These are phyloP conservation scores for Brotula barbata DNA, from an alignment of 2,797 vertebrate genomes.

Conservation along the genomic window DNA sequence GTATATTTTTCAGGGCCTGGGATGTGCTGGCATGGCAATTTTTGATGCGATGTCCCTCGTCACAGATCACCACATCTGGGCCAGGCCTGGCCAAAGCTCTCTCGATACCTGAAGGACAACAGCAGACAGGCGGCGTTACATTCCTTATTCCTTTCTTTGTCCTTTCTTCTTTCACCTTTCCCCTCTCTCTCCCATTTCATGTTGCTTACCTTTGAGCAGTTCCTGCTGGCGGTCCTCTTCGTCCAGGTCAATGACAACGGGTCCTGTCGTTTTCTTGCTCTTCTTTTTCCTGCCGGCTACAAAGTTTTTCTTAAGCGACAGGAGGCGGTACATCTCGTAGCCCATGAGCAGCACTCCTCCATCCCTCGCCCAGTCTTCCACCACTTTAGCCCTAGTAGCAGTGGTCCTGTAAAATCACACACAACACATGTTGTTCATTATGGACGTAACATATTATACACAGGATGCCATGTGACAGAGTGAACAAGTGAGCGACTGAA, in stretches of 20 bases:
- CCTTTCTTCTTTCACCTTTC: background rate
- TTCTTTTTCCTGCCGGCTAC: slow-evolving; percentile 92
- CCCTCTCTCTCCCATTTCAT: too few species aligned
- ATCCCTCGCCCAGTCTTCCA: slow-evolving; percentile 88
- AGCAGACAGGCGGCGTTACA: too few species aligned
- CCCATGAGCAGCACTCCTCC: slow-evolving; percentile 97
- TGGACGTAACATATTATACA: too few species aligned
- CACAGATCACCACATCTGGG: slow-evolving; percentile 95
- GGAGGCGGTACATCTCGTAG: slow-evolving; percentile 97
- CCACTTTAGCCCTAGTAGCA: slow-evolving; percentile 89
- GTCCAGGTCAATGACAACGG: slow-evolving; percentile 91
- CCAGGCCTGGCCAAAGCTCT: slow-evolving; percentile 90
- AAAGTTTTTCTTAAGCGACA: slow-evolving; percentile 95
- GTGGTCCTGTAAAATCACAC: slow-evolving; percentile 81
- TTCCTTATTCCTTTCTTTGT: background rate
- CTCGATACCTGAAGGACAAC: slow-evolving; percentile 84
- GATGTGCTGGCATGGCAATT: slow-evolving; percentile 98
- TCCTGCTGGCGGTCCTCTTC: slow-evolving; percentile 96
- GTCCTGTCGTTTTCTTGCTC: slow-evolving; percentile 88
- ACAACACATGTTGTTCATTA: background rate
- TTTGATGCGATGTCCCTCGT: slow-evolving; percentile 98
- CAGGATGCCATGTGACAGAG: too few species aligned
- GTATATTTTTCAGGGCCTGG: slow-evolving; percentile 94
- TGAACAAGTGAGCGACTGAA: too few species aligned
- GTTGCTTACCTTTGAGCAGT: slow-evolving; percentile 89